Conservation (phyloP, 2,888 invertebrate genomes). For the Meliscaeva auricollis region DNA sequence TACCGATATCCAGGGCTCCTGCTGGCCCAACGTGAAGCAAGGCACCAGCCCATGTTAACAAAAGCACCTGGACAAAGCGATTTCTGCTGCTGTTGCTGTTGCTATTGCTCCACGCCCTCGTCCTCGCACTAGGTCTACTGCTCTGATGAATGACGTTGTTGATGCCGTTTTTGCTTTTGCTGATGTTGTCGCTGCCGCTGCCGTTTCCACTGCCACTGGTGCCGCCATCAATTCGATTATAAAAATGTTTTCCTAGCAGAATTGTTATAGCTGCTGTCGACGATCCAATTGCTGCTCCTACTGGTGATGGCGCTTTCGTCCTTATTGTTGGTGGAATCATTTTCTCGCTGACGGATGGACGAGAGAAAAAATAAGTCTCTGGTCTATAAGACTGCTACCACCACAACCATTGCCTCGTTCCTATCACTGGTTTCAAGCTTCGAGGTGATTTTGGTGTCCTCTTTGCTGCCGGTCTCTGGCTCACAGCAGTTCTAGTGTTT, state of each 20-base stretch:
- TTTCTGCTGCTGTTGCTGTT: constrained; percentile 17
- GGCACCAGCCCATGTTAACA: constrained; percentile 65
- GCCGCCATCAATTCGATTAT: constrained; percentile 66
- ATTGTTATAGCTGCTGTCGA: constrained; percentile 58
- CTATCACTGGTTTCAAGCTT: constrained; percentile 42
- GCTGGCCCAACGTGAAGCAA: constrained; percentile 52
- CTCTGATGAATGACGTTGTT: constrained; percentile 36
- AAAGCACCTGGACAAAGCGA: constrained; percentile 60
- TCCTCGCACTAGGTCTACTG: constrained; percentile 28
- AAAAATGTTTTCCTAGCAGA: constrained; percentile 58
- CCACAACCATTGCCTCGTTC: constrained; percentile 65
- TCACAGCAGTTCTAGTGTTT: constrained; percentile 21
- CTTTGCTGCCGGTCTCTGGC: not conserved
- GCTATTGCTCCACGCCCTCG: constrained; percentile 21
- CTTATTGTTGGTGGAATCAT: constrained; percentile 55
- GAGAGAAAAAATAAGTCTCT: constrained; percentile 50
- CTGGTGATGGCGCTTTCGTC: constrained; percentile 39
- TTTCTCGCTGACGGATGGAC: constrained; percentile 58
- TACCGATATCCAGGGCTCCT: constrained; percentile 71
- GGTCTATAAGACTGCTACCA: constrained; percentile 56
- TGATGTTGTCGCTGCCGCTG: constrained; percentile 9
- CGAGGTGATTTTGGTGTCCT: not conserved
- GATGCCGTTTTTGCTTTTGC: constrained; percentile 38
- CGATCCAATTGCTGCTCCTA: constrained; percentile 36
- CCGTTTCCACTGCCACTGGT: constrained; percentile 6